These are phyloP conservation scores for Mesaphorura yosii DNA, from an alignment of 1,140 invertebrate genomes.

Conservation along the genomic window DNA sequence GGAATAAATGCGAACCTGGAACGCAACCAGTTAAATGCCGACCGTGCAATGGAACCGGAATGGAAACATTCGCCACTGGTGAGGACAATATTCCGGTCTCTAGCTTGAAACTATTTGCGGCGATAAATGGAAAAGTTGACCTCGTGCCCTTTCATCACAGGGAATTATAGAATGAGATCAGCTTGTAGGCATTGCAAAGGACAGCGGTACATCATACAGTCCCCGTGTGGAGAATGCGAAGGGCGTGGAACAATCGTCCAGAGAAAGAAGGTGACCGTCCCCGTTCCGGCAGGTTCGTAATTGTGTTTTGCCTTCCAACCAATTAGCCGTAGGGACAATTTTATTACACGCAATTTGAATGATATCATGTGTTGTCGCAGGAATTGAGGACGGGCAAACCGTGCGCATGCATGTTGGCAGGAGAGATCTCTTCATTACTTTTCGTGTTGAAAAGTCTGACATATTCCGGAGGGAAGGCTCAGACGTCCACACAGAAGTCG, in stretches of 20 bases:
- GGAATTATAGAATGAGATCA: constrained; percentile 91
- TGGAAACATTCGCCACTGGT: constrained; percentile 74
- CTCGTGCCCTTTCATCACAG: constrained; percentile 97
- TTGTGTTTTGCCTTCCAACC: too few relatives aligned
- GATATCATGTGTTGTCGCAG: constrained; percentile 39
- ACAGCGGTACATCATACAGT: constrained; percentile 69
- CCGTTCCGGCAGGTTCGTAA: constrained; percentile 82
- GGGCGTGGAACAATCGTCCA: constrained; percentile 87
- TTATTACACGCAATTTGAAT: too few relatives aligned
- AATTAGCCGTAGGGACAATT: too few relatives aligned
- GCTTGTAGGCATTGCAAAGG: constrained; percentile 91
- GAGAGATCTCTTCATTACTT: constrained; percentile 84
- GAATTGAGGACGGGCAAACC: constrained; percentile 90
- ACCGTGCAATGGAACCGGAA: constrained; percentile 94
- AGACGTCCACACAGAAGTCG: constrained; percentile 82
- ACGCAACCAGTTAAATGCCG: constrained; percentile 74
- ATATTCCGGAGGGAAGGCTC: constrained; percentile 85
- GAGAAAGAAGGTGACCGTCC: constrained; percentile 75
- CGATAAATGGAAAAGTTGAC: too few relatives aligned
- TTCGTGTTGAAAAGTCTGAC: constrained; percentile 77
- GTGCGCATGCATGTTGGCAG: constrained; percentile 81
- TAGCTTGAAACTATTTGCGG: too few relatives aligned
- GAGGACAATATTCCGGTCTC: too few relatives aligned
- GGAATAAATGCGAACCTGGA: constrained; percentile 70
- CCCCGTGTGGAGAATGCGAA: constrained; percentile 82